Conservation (phyloP, 2,797 vertebrate genomes). For the Urosaurus nigricauda region DNA sequence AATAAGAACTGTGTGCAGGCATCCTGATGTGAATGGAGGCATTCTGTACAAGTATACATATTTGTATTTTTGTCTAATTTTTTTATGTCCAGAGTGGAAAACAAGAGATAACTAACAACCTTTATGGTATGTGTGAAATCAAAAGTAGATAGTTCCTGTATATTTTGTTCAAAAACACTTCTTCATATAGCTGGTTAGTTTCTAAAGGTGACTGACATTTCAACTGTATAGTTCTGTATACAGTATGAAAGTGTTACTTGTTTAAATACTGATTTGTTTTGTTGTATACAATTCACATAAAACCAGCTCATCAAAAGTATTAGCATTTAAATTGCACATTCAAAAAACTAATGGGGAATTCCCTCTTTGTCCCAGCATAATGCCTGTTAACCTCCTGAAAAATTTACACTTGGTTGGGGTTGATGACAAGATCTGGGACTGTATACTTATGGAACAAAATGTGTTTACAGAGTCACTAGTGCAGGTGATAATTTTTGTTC, state of each 20-base stretch:
- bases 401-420: not conserved
- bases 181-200: not conserved
- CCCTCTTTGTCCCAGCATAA: not conserved
- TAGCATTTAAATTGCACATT: slow-evolving; percentile 25
- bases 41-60: not conserved
- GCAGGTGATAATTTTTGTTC: not conserved
- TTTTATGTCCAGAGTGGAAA: not conserved
- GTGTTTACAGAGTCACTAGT: not conserved
- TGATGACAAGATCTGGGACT: not conserved
- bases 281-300: slow-evolving; percentile 35
- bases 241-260: not conserved
- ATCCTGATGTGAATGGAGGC: not conserved
- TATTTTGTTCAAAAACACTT: not conserved
- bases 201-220: not conserved
- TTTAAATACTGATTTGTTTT: not conserved
- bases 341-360: not conserved
- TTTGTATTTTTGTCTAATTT: not conserved
- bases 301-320: not conserved
- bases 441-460: not conserved
- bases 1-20: not conserved
- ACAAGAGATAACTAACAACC: not conserved
- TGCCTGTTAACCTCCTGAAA: not conserved
- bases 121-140: not conserved
- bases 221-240: too few relatives aligned
- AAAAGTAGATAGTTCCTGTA: not conserved